Base-by-base conservation (phyloP, 2,113 vertebrate genomes). In the Nanger granti region DNA sequence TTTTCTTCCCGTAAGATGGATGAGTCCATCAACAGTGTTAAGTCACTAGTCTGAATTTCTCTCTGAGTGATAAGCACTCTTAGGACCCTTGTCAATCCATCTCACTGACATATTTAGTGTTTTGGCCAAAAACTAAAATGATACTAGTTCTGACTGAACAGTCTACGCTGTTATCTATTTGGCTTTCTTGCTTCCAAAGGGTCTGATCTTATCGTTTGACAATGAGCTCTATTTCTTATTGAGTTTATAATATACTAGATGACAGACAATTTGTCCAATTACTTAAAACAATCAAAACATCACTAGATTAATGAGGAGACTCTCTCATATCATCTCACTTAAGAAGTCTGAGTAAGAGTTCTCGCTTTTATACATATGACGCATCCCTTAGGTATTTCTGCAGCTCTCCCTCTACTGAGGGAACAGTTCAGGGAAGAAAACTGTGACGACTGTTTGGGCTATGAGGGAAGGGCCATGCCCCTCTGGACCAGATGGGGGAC, bases 21-120 rank as follows among this genome's bases (percentile, higher is more conserved):
- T 98, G 98, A 98, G 98, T 93, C 95, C 98, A 97, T 98, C 98
- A 98, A 86, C 8, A 34, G 96, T 98, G 97, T 98, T 98, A 98
- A 98, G 96, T 98, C 98, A 96, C 89, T 96, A 73, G 93, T 97
- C 97, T 98, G 97, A 98, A 95, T 98, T 98, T 97, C 84, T 98
- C 80, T 97, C 95, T 97, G 88, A 89, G 97, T 96, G 98, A 95
- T 97, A 98, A 98, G 92, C 2, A 15, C 88, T 87, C 93, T 98
- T 98, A 97, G 97, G 97, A 37, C 79, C 88, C 29, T 73, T 95
- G 95, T 69, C 92, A 94, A 76, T 98, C 91, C 66, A 95, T 98
- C 94, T 98, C 94, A 76, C 29, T 97, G 91, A 94, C 91, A 4
- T 91, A 55, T 98, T 97, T 49, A 87, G 13, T 55, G 44, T 90